A percentile compares a stretch with the other conserved stretches of the same genome.
Evolutionary conservation across 2,113 vertebrate species (phyloP).

Genomic region (Semnopithecus entellus): DNA sequence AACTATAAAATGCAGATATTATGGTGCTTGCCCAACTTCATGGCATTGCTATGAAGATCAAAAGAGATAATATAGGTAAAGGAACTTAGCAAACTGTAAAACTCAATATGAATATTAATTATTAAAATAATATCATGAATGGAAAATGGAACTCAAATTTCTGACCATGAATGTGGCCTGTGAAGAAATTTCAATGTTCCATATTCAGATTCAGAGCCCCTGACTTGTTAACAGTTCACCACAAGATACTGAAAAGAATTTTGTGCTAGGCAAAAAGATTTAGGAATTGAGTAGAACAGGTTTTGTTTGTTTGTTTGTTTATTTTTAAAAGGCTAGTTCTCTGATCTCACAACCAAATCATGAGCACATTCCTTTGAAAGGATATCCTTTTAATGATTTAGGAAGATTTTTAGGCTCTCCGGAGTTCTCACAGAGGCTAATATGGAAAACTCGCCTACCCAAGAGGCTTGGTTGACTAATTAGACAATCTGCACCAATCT

Average conservation of each 20-base stretch:
- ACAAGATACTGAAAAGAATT: background rate
- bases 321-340: background rate
- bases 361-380: background rate
- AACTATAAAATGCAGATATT: background rate
- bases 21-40: background rate
- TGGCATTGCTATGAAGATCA: background rate
- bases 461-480: conserved; percentile 74
- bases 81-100: conserved; percentile 10
- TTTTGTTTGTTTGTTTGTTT: no score
- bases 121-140: conserved; percentile 37
- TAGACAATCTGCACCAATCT: conserved; percentile 76
- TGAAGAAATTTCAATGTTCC: background rate
- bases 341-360: background rate
- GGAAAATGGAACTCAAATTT: background rate
- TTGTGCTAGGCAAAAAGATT: background rate
- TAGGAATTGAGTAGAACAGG: conserved; percentile 28
- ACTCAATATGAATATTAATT: background rate
- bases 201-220: background rate
- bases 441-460: conserved; percentile 71
- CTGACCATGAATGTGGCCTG: background rate
- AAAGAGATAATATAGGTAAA: background rate
- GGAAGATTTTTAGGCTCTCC: conserved; percentile 30
- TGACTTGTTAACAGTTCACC: background rate
- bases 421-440: conserved; percentile 75
- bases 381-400: background rate